Percentiles rank a stretch among this genome's conserved stretches.
Conservation (phyloP, 2,888 invertebrate species). For the Capitulum mitella region DNA sequence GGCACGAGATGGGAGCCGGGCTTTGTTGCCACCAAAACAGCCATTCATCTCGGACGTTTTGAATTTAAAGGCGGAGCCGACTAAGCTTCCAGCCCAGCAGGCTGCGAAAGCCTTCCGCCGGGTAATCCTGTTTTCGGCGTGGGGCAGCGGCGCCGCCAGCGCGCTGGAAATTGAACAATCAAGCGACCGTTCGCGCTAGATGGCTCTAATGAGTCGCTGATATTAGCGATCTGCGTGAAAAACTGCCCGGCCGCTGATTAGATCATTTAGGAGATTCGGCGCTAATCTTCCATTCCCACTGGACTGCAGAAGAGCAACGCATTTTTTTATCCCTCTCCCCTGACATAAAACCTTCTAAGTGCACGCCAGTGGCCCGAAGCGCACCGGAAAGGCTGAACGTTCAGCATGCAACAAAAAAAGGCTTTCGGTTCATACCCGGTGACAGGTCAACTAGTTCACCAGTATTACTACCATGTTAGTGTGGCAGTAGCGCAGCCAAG, state of each 20-base stretch:
- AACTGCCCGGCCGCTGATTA: neutral
- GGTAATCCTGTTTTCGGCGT: neutral
- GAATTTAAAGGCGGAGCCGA: neutral
- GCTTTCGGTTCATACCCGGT: no score
- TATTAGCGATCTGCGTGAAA: neutral
- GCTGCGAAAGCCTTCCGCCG: neutral
- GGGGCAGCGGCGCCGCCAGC: neutral
- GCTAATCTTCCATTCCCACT: no score
- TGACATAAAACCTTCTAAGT: no score
- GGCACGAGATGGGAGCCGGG: neutral
- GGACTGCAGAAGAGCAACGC: no score
- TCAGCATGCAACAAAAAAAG: no score
- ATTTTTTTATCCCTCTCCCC: no score
- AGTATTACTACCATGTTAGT: no score
- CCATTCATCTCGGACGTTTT: neutral
- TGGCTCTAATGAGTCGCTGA: conserved; percentile 3
- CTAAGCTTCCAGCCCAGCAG: neutral
- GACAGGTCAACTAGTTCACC: no score
- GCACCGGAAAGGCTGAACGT: no score
- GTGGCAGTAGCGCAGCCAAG: no score
- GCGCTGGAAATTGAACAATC: conserved; percentile 3
- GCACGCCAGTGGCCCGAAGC: no score
- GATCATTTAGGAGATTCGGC: neutral
- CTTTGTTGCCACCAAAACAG: neutral
- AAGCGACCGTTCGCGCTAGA: neutral